Percentiles rank a stretch among this genome's conserved stretches.
Conservation (phyloP, 2,113 vertebrate species). For the Sylvicapra grimmia region DNA sequence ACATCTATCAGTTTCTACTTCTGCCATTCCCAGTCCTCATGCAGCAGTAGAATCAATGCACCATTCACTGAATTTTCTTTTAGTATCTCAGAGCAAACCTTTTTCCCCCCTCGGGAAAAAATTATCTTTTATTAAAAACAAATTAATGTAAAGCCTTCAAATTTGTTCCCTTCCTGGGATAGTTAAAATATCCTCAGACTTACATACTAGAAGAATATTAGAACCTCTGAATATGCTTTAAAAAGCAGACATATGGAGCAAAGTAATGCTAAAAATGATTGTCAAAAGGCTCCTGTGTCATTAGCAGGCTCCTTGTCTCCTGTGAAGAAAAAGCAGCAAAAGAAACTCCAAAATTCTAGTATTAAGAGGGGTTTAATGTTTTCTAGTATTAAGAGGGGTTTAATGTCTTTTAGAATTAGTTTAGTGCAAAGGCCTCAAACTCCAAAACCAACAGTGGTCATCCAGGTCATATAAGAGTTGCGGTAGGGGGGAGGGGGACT, state of each 20-base stretch:
- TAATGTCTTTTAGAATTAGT: too few species aligned
- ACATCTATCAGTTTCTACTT: not conserved
- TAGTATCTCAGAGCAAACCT: not conserved
- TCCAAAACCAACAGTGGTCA: too few species aligned
- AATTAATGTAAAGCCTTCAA: not conserved
- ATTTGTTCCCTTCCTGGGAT: not conserved
- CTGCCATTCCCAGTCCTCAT: not conserved
- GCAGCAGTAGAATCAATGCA: not conserved
- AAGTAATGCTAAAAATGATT: not conserved
- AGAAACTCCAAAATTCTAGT: not conserved
- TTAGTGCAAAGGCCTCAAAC: too few species aligned
- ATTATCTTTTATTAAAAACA: slow-evolving; percentile 22
- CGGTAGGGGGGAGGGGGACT: fast-evolving
- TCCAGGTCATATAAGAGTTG: too few species aligned
- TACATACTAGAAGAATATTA: not conserved
- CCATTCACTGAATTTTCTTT: not conserved
- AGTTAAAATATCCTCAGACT: not conserved
- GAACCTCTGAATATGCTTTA: not conserved
- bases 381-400: not conserved
- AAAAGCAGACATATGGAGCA: not conserved
- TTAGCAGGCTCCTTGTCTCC: not conserved
- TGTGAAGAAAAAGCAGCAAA: not conserved
- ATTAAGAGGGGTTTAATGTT: not conserved
- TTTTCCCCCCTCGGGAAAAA: not conserved
- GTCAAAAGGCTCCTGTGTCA: not conserved